Conservation (phyloP, 2,888 invertebrate species). For the Pterobdella sp. region DNA sequence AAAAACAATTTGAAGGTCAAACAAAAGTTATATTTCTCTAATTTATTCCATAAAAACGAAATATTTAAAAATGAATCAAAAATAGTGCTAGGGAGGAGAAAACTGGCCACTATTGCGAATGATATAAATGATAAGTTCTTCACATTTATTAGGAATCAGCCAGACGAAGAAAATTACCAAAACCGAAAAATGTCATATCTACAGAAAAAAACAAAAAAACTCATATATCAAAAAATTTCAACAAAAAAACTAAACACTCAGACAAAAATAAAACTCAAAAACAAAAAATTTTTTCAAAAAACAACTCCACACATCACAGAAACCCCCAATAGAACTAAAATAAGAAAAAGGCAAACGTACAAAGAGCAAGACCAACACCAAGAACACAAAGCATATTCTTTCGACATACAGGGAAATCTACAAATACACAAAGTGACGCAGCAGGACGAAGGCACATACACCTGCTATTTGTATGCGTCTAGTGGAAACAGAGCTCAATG, state of each 20-base stretch:
- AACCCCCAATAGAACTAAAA: background rate
- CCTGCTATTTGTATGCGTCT: slow-evolving; percentile 20
- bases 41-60: too few species aligned
- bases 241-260: background rate
- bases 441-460: slow-evolving; percentile 24
- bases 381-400: background rate
- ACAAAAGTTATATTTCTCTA: too few species aligned
- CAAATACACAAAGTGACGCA: slow-evolving; percentile 12
- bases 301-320: background rate
- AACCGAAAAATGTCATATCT: background rate
- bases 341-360: background rate
- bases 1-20: too few species aligned
- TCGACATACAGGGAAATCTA: slow-evolving; percentile 17
- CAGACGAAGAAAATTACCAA: too few species aligned
- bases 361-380: background rate
- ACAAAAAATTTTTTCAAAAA: slow-evolving; percentile 3
- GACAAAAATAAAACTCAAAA: slow-evolving; percentile 6
- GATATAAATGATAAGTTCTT: too few species aligned
- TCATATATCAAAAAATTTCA: background rate
- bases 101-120: too few species aligned
- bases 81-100: too few species aligned
- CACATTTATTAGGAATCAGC: too few species aligned
- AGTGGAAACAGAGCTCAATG: slow-evolving; percentile 11
- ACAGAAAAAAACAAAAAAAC: background rate
- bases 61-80: too few species aligned